Evolutionary conservation across 2,888 invertebrate species (phyloP), one percentile per base, ranked within the genome.

Genomic region (Trileptium ribeirensis): DNA sequence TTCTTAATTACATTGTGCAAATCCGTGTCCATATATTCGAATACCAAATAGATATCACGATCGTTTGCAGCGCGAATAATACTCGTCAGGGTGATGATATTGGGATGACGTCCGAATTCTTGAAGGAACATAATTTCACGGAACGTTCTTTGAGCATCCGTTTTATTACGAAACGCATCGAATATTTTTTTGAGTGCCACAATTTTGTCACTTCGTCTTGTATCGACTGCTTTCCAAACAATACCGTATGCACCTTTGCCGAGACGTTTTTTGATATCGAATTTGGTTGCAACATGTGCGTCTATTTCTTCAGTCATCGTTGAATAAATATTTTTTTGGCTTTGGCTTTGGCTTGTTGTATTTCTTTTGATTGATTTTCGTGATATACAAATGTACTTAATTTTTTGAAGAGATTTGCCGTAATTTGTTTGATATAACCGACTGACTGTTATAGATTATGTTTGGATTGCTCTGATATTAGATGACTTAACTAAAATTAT

Each of bases 161-260:
- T 97, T 89, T 95, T 94, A 90, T 99, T 98, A 39, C 96, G 92
- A 89, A 99, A 99, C 24, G 98, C 98, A 90, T 99, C 98, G 90
- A 96, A 98, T 86, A 98, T 98, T 91, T 99, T 98, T 90, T 98
- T 99, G 78, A 99, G 93, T 0, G 98, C 98, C 74, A 99, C 95
- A 1, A 94, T 93, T 87, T 94, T 94, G 84, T 90, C 89, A 31
- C 93, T 93, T 88, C 94, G 93, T 88, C 94, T 93, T 88, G 92
- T 93, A 87, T 97, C 96, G 40, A 94, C 90, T 0, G 97, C 98
- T 89, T 97, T 97, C 97, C 97, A 99, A 0, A 98, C 98, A 84
- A 98, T 97, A 0, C 98, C 82, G 78, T 82, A 82, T 1, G 92
- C 93, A 88, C 92, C 92, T 89, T 92, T 92, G 83, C 92, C 92